phyloP scores from a whole-genome alignment of 2,888 invertebrate species.

The Balanococcus diminutus region DNA sequence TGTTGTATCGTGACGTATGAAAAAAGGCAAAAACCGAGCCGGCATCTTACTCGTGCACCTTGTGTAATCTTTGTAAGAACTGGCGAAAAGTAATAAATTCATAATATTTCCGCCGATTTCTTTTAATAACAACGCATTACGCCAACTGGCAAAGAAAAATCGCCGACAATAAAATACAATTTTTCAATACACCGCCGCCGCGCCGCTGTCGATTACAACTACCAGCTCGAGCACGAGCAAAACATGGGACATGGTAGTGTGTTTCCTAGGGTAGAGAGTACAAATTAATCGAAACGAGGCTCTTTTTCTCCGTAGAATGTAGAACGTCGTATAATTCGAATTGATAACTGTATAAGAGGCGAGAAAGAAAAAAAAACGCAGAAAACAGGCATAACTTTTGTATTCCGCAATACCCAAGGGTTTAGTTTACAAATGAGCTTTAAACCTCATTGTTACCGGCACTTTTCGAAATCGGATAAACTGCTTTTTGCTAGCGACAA shows the following conservation, averaged over 20 bases:
- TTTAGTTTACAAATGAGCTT: slow-evolving; percentile 38
- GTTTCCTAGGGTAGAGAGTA: not conserved
- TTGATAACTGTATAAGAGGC: not conserved
- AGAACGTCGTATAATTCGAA: not conserved
- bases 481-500: slow-evolving; percentile 14
- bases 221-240: not conserved
- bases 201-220: not conserved
- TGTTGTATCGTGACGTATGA: not conserved
- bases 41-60: not conserved
- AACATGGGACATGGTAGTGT: not conserved
- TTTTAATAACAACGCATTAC: slow-evolving; percentile 35
- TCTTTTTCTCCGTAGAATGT: too few species aligned
- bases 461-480: slow-evolving; percentile 29
- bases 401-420: slow-evolving; percentile 22
- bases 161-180: slow-evolving; percentile 26
- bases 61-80: not conserved
- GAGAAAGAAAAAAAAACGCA: not conserved
- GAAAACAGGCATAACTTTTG: slow-evolving; percentile 31
- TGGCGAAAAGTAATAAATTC: slow-evolving; percentile 25
- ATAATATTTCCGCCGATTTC: slow-evolving; percentile 29
- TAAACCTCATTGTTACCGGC: not conserved
- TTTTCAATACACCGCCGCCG: not conserved
- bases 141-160: slow-evolving; percentile 32
- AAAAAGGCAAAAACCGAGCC: too few species aligned
- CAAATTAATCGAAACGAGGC: slow-evolving; percentile 28